These are phyloP conservation scores for Microplitis deprimator DNA, from an alignment of 2,888 invertebrate genomes.

Conservation along the genomic window DNA sequence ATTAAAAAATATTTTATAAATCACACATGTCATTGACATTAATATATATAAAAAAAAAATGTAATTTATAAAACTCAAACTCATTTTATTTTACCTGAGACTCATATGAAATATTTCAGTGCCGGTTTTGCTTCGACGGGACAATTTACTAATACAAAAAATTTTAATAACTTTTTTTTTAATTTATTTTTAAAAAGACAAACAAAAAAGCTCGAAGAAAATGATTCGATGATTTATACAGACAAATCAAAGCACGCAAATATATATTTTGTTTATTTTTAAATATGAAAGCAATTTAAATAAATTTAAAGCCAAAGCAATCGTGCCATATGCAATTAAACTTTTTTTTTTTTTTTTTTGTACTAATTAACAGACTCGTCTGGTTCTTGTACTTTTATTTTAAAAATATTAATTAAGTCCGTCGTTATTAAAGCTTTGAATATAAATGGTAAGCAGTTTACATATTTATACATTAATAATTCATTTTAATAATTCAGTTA, in stretches of 20 bases:
- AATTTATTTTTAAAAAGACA: conserved; percentile 12
- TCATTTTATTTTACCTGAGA: conserved; percentile 75
- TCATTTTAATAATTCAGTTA: not conserved
- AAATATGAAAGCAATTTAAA: conserved; percentile 11
- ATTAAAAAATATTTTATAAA: not conserved
- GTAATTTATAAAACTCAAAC: conserved; percentile 28
- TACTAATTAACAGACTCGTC: conserved; percentile 28
- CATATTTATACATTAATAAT: not conserved
- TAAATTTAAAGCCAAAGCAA: conserved; percentile 27
- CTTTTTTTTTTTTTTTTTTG: not conserved
- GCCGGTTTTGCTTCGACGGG: conserved; percentile 75
- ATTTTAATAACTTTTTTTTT: conserved; percentile 21
- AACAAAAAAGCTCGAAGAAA: conserved; percentile 2
- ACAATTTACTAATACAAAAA: conserved; percentile 62
- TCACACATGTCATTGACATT: not conserved
- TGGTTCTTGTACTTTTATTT: conserved; percentile 32
- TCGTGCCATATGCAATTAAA: conserved; percentile 26
- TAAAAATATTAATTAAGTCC: not conserved
- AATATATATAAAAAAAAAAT: conserved; percentile 20
- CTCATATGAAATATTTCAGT: conserved; percentile 86
- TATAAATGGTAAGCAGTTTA: not conserved
- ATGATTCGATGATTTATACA: not conserved
- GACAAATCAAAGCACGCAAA: conserved; percentile 9
- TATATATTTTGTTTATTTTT: too few species aligned
- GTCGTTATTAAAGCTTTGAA: conserved; percentile 4